Evolutionary conservation across 2,113 vertebrate species (phyloP), one percentile per base, ranked within the genome.

Genomic region (Seriola quinqueradiata): DNA sequence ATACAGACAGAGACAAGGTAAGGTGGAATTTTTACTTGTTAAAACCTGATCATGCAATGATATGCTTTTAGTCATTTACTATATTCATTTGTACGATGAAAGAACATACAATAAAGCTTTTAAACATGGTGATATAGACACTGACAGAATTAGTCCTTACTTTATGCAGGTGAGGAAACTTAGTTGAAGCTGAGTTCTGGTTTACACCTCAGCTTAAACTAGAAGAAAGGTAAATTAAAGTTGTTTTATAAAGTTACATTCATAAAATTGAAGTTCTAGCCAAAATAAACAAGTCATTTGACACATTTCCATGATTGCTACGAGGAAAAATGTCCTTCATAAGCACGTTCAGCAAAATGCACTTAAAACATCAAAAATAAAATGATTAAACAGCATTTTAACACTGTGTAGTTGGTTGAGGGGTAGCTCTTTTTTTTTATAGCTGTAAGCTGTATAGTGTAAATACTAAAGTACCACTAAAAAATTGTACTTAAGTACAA

Each of bases 1-100:
- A 42, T 11, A 40, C 75, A 71, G 68, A 6, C 28, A 10, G 46
- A 84, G 7, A 50, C 64, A 77, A 94, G 91, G 93, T 94, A 91
- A 89, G 92, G 2, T 6, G 13, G 4, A n/a, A 32, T 25, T 69
- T 80, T 61, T 74, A 70, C 3, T 28, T 61, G 0, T 40, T 59
- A 32, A 46, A 57, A 40, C 2, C 48, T 57, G n/a, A 5, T 28
- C 25, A 14, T 16, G 38, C 61, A 40, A n/a, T 28, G n/a, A 38
- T 21, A 11, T 63, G 36, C 34, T 70, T 21, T 28, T 1, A 44
- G 3, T 54, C 1, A n/a, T 57, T 55, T 32, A 36, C 7, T 34
- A 11, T 0, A 21, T 25, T 21, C 12, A 28, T 25, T 1, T 32
- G 21, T 9, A 4, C 25, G 48, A 23, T 9, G 4, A 25, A 59